Conservation (phyloP, 2,113 vertebrate genomes). For the Tetrax tetrax region DNA sequence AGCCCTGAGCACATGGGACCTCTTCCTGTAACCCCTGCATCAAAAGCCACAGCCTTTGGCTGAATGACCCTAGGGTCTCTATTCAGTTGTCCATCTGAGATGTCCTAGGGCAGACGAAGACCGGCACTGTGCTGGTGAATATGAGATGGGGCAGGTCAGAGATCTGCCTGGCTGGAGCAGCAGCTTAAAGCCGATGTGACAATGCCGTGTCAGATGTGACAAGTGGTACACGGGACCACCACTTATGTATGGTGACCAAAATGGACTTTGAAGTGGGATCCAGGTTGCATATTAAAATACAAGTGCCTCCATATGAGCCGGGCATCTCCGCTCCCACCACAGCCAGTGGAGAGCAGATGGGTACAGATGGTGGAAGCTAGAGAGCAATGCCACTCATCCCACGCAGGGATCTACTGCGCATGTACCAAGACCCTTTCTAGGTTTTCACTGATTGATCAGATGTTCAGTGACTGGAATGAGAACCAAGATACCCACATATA, state of each 20-base stretch:
- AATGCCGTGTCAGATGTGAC: rapidly evolving
- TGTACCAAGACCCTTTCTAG: neutral
- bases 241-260: neutral
- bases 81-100: neutral
- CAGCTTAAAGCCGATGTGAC: neutral
- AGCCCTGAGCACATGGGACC: neutral
- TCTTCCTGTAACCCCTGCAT: neutral
- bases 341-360: neutral
- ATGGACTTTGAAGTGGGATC: neutral
- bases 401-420: no score
- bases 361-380: neutral
- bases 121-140: neutral
- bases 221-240: neutral
- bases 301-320: neutral
- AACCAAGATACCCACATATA: neutral
- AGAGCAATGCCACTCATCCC: neutral
- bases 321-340: neutral
- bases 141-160: neutral
- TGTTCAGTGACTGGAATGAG: neutral
- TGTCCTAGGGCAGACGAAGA: neutral
- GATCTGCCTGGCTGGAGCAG: neutral
- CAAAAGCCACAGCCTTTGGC: neutral
- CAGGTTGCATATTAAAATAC: neutral
- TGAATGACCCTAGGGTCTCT: neutral
- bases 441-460: neutral